Base-by-base conservation (phyloP, 1,140 invertebrate species). In the Anastrepha obliqua region DNA sequence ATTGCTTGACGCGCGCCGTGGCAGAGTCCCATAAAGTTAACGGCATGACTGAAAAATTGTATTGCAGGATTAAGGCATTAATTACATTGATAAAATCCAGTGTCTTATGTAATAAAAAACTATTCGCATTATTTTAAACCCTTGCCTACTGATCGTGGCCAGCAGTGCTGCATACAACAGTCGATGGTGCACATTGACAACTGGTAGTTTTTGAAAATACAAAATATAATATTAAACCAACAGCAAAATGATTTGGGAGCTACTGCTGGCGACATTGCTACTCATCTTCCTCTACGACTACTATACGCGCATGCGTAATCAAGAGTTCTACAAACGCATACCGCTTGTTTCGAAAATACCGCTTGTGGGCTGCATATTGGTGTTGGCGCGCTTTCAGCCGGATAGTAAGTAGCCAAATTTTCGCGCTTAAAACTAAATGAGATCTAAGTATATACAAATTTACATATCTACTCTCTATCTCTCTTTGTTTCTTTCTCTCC, bases 341-440 rank as follows among this genome's bases (percentile, higher is more conserved):
- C 91, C 91, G 13, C 89, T 89, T 86, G 91, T 92, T 2, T 92
- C 91, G 3, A 59, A 58, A 3, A 29, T 92, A 39, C 91, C 91
- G 0, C 8, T 92, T 1, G 85, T 92, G 9, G 91, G 91, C 2
- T 88, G 89, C 29, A 70, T 90, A 15, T 90, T 89, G 89, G 89
- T 91, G 29, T 90, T 92, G 90, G 90, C 90, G 2, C 58, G 85
- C 62, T 92, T 92, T 64, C 90, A 91, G 65, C 91, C 91, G n/a
- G 90, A 92, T 51, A 92, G 91, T 92, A 67, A 90, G 91, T 89
- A 17, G 11, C 3, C 8, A 42, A 62, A 6, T 11, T n/a, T 29
- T 44, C 15, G 65, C 65, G 65, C n/a, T 29, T 67, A 8, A 67
- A 67, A 67, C 39, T 67, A 67, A 15, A 67, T 67, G 29, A 29